Evolutionary conservation across 2,113 vertebrate species (phyloP).

Genomic region (Myotis davidii): DNA sequence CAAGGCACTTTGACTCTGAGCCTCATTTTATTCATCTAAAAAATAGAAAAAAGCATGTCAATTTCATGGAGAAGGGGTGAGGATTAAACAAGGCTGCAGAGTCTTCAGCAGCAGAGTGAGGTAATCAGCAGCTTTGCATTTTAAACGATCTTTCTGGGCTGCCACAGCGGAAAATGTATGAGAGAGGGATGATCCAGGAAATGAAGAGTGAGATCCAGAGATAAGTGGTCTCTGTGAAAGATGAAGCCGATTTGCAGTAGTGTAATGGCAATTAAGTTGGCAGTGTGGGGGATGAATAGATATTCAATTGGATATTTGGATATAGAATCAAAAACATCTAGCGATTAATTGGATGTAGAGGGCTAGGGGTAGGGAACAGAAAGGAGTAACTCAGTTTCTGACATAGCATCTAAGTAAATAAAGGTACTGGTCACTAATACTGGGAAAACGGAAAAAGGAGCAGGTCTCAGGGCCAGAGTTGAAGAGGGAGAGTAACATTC

Average conservation of each 20-base stretch:
- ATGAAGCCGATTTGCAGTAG: not conserved
- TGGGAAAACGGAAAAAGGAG: not conserved
- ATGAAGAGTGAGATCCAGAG: not conserved
- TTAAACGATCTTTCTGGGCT: not conserved
- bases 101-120: not conserved
- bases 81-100: slow-evolving; percentile 33
- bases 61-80: slow-evolving; percentile 21
- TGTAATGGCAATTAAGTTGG: not conserved
- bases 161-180: slow-evolving; percentile 4
- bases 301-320: not conserved
- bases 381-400: not conserved
- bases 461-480: not conserved
- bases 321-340: not conserved
- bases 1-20: not conserved
- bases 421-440: not conserved
- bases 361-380: not conserved
- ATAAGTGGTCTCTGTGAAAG: not conserved
- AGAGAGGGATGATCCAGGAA: not conserved
- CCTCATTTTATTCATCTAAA: slow-evolving; percentile 38
- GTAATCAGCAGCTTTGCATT: slow-evolving; percentile 5
- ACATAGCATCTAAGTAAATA: not conserved
- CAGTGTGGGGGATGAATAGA: not conserved
- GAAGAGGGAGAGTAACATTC: not conserved
- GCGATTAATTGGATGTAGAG: not conserved
- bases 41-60: slow-evolving; percentile 1